phyloP scores from a whole-genome alignment of 1,140 invertebrate genomes.

The Nasonia longicornis region DNA sequence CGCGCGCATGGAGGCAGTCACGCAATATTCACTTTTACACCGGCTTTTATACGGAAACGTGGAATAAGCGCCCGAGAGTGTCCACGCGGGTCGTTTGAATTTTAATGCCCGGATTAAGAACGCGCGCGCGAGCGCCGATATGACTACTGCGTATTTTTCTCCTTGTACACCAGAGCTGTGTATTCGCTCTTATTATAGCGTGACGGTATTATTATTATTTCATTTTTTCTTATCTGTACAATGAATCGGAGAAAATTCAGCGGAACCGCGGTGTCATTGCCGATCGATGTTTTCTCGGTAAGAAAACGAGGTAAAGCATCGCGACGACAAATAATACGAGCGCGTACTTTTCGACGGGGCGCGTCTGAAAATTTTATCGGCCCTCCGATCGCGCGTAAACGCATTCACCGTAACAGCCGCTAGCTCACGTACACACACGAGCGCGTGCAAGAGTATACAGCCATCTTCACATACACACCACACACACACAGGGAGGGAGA shows the following conservation, averaged over 20 bases:
- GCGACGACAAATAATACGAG: background rate
- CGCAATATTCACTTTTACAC: conserved; percentile 30
- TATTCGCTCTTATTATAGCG: no score
- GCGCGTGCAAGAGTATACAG: background rate
- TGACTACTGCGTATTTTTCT: background rate
- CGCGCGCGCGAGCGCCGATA: background rate
- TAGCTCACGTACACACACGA: background rate
- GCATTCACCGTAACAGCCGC: conserved; percentile 1
- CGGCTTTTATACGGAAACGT: conserved; percentile 13
- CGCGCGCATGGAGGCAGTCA: background rate
- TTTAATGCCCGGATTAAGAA: conserved; percentile 15
- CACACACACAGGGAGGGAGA: background rate
- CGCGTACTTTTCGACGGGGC: background rate
- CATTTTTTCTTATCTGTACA: no score
- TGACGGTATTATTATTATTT: no score
- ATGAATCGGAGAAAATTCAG: no score
- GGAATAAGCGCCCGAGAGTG: background rate
- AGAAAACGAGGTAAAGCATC: no score
- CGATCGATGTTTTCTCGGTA: background rate
- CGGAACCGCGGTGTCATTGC: no score
- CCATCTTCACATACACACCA: background rate
- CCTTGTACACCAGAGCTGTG: background rate
- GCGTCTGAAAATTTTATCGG: background rate
- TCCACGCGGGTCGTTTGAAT: conserved; percentile 12
- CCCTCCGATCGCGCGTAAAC: background rate